Conservation (phyloP, 1,140 invertebrate species). For the Alviniconcha marisindica region DNA sequence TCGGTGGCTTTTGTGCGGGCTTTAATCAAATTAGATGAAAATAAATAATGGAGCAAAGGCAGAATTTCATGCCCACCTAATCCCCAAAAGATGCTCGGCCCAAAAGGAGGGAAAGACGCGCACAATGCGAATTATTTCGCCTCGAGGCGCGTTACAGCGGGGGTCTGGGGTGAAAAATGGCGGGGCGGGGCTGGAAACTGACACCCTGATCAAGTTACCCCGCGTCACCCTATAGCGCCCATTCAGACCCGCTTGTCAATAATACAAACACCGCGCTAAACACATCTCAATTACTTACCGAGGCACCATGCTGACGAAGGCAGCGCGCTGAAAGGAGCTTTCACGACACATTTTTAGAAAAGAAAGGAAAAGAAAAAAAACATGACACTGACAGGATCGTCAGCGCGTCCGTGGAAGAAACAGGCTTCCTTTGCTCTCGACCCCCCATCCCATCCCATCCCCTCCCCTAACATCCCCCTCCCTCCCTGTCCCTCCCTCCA, state of each 20-base stretch:
- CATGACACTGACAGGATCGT: too few relatives aligned
- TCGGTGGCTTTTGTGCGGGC: constrained; percentile 11
- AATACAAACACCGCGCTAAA: constrained; percentile 6
- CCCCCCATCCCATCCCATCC: too few relatives aligned
- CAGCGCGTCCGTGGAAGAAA: too few relatives aligned
- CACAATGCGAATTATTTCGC: constrained; percentile 46
- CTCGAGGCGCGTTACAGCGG: constrained; percentile 37
- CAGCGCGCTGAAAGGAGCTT: neutral
- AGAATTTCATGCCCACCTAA: constrained; percentile 43
- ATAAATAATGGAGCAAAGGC: constrained; percentile 46
- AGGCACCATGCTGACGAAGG: neutral
- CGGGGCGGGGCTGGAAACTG: constrained; percentile 32
- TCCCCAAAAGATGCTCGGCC: constrained; percentile 43
- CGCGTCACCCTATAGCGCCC: constrained; percentile 18
- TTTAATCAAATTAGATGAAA: constrained; percentile 55
- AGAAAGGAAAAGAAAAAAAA: too few relatives aligned
- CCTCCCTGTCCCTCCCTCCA: neutral
- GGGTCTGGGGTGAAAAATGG: constrained; percentile 25
- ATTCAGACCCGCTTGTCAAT: neutral
- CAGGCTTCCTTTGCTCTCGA: constrained; percentile 1
- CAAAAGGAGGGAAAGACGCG: neutral
- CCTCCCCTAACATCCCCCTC: too few relatives aligned
- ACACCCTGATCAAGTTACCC: constrained; percentile 44
- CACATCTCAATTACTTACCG: constrained; percentile 25
- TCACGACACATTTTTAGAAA: too few relatives aligned